Evolutionary conservation across 2,888 invertebrate genomes (phyloP).

Genomic region (Ectemnius cavifrons): DNA sequence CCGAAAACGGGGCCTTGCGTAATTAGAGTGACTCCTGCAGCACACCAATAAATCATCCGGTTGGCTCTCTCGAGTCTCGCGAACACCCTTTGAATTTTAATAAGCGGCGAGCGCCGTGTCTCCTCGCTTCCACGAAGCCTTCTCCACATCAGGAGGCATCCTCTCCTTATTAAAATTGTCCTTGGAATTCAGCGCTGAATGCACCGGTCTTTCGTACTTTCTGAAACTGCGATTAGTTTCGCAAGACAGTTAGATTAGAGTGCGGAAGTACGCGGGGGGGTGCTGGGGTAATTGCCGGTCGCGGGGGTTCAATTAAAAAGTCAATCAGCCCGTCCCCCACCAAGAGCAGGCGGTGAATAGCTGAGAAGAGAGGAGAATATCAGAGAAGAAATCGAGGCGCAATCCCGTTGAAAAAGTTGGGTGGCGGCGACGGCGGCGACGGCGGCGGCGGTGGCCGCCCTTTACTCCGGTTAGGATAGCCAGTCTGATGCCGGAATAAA

Average conservation of each 20-base stretch:
- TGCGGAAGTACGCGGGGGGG: not conserved
- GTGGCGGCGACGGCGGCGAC: too few relatives aligned
- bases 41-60: constrained; percentile 7
- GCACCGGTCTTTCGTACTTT: constrained; percentile 11
- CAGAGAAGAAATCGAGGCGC: constrained; percentile 7
- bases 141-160: not conserved
- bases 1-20: not conserved
- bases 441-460: too few relatives aligned
- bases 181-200: constrained; percentile 15
- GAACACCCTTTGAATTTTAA: constrained; percentile 33
- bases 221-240: constrained; percentile 19
- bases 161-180: constrained; percentile 4
- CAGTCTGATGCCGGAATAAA: too few relatives aligned
- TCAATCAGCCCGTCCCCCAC: constrained; percentile 70
- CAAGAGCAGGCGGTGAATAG: constrained; percentile 21
- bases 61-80: constrained; percentile 23
- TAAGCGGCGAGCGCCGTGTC: constrained; percentile 22
- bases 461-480: too few relatives aligned
- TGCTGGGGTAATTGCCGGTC: constrained; percentile 69
- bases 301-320: constrained; percentile 76
- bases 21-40: not conserved
- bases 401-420: not conserved
- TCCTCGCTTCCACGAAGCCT: constrained; percentile 31
- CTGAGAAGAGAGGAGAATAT: not conserved
- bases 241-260: constrained; percentile 3